Evolutionary conservation across 2,888 invertebrate genomes (phyloP).

Genomic region (Mactromeris polynyma): DNA sequence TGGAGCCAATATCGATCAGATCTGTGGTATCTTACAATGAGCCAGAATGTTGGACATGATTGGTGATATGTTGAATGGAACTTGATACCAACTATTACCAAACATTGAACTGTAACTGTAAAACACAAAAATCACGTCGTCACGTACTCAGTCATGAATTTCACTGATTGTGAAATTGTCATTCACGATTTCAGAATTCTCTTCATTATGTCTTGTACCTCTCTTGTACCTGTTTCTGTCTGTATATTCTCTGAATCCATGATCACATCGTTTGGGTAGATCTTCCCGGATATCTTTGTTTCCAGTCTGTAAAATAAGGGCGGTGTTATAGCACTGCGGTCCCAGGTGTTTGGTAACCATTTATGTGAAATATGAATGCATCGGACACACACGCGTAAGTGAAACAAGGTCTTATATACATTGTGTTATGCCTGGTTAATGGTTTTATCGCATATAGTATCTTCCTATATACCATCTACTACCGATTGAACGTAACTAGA

Average conservation of each 20-base stretch:
- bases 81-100: too few relatives aligned
- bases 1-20: too few relatives aligned
- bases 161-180: too few relatives aligned
- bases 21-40: too few relatives aligned
- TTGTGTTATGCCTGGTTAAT: not conserved
- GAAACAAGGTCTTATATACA: not conserved
- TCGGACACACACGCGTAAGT: not conserved
- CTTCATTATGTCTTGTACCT: slow-evolving; percentile 58
- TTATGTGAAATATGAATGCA: not conserved
- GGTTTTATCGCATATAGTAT: not conserved
- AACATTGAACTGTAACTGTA: too few relatives aligned
- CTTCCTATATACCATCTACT: not conserved
- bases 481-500: not conserved
- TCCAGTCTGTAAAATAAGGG: slow-evolving; percentile 40
- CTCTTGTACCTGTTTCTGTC: slow-evolving; percentile 45
- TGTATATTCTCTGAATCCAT: slow-evolving; percentile 43
- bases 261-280: slow-evolving; percentile 59
- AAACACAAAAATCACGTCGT: too few relatives aligned
- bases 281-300: slow-evolving; percentile 48
- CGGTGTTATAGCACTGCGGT: not conserved
- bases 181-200: slow-evolving; percentile 30
- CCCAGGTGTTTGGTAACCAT: not conserved
- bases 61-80: too few relatives aligned
- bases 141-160: too few relatives aligned
- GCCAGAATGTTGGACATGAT: too few relatives aligned